Evolutionary conservation across 2,797 vertebrate species (phyloP), one percentile per base, ranked within the genome.

Genomic region (Clarias platycephalus): DNA sequence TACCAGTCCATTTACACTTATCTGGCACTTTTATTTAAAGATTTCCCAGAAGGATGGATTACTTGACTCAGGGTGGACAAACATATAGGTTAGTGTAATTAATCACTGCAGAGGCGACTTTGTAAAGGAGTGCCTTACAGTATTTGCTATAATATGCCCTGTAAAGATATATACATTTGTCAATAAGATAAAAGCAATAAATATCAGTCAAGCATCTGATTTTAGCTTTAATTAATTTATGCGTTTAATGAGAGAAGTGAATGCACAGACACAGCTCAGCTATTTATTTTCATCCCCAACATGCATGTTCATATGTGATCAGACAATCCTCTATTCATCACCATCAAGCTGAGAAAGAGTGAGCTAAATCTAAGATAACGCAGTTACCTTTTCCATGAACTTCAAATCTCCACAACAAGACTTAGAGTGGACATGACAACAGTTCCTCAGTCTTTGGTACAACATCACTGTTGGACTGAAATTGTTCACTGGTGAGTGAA

Each of bases 11-110:
- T 37, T 22, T 63, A 49, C 57, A 26, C 24, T 31, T 64, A 7
- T 9, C 49, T 57, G 62, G n/a, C 37, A 57, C 70, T 74, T 68
- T 71, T 82, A 20, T 62, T n/a, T 24, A 72, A 72, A 72, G 70
- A 44, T 71, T 71, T 71, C 9, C 12, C 37, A 24, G 34, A 71
- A 44, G 34, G 12, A 49, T 24, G 9, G 9, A 68, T 44, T 44
- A 71, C 1, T n/a, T 71, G 40, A 71, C 10, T n/a, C 10, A 67
- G 28, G 28, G 16, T 67, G 28, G 64, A 28, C 31, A 68, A 22
- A 22, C 31, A 20, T 68, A 34, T 18, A 31, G 26, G 5, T 18
- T 66, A 66, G 26, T 66, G n/a, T 31, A 31, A 7, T 66, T 31
- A 66, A 66, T 31, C 20, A 37, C 37, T 68, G 67, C 66, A 34